Conservation (phyloP, 2,797 vertebrate genomes). For the Mormyrus proboscirostris region DNA sequence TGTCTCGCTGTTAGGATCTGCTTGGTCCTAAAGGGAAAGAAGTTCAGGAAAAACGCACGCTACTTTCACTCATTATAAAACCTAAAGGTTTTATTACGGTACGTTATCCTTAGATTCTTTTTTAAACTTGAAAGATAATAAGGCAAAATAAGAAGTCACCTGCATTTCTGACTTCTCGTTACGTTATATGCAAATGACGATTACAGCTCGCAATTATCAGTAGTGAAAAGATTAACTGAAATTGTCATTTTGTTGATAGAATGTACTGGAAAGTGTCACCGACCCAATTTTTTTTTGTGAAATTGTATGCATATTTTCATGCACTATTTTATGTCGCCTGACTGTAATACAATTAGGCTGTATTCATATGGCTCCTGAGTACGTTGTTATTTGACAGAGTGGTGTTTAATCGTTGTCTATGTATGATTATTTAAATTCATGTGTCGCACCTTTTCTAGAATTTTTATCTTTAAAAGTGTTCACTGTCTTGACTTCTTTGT, state of each 20-base stretch:
- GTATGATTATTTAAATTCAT: not conserved
- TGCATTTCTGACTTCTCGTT: not conserved
- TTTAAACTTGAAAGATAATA: not conserved
- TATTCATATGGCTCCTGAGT: not conserved
- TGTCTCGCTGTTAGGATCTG: slow-evolving; percentile 41
- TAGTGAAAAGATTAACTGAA: not conserved
- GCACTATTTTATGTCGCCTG: not conserved
- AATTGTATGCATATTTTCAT: not conserved
- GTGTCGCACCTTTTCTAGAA: not conserved
- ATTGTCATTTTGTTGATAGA: not conserved
- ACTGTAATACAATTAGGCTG: not conserved
- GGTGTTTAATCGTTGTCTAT: not conserved
- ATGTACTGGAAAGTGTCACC: not conserved
- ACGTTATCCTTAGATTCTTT: not conserved
- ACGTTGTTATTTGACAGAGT: not conserved
- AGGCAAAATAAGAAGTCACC: not conserved
- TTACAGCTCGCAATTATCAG: not conserved
- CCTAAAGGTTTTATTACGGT: not conserved
- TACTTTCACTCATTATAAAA: not conserved
- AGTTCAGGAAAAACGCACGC: slow-evolving; percentile 16
- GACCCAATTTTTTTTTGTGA: not conserved
- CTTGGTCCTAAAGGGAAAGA: slow-evolving; percentile 80
- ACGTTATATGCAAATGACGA: not conserved
- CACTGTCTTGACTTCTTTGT: not conserved
- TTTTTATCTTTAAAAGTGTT: not conserved